These are phyloP conservation scores for Artemia franciscana DNA, from an alignment of 1,140 invertebrate genomes.

Conservation along the genomic window DNA sequence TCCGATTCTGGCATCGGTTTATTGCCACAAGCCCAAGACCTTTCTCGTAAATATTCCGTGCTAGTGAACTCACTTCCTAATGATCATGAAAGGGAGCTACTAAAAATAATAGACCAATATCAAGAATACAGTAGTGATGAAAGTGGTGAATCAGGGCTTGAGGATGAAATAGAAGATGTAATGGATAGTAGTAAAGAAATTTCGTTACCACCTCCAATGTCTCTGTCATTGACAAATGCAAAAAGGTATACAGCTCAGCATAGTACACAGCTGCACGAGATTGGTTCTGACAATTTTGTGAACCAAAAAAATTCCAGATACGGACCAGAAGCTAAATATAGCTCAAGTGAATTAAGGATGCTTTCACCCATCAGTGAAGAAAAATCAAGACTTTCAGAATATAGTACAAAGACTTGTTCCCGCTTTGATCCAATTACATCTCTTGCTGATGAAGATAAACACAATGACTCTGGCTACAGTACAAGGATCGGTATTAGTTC, in stretches of 20 bases:
- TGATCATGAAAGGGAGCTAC: conserved; percentile 2
- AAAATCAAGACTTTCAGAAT: conserved; percentile 19
- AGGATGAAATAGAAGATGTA: conserved; percentile 5
- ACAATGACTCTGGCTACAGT: conserved; percentile 52
- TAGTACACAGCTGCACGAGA: conserved; percentile 19
- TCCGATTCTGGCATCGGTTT: conserved; percentile 1
- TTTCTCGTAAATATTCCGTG: background rate
- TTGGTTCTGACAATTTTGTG: conserved; percentile 29
- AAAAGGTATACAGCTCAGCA: conserved; percentile 4
- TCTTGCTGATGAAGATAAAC: conserved; percentile 31
- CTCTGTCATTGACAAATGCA: background rate
- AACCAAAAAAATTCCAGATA: conserved; percentile 15
- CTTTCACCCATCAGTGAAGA: conserved; percentile 3
- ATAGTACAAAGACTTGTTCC: conserved; percentile 21
- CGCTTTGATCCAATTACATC: conserved; percentile 19
- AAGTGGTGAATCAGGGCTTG: background rate
- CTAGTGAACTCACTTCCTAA: background rate
- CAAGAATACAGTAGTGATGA: conserved; percentile 1
- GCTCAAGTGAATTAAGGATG: background rate
- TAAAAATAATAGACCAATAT: conserved; percentile 2
- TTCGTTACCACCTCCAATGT: background rate
- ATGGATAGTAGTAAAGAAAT: background rate
- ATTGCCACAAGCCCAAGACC: background rate
- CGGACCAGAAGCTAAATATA: background rate
- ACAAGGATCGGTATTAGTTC: conserved; percentile 49